These are phyloP conservation scores for Poeciliopsis gracilis DNA, from an alignment of 2,797 vertebrate species.

Conservation along the genomic window DNA sequence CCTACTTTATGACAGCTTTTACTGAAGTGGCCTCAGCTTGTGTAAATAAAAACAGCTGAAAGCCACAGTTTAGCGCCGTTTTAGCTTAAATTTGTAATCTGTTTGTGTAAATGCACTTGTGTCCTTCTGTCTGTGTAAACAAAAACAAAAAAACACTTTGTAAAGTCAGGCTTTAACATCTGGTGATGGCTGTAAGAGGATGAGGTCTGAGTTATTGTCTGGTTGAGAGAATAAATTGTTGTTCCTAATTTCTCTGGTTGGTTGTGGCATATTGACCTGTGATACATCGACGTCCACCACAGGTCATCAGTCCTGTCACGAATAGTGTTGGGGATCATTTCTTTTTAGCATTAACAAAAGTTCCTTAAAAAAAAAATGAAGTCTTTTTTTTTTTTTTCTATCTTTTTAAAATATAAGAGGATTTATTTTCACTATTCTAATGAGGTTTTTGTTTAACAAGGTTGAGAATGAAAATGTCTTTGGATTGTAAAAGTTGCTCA, in stretches of 20 bases:
- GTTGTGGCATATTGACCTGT: background rate
- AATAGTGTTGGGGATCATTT: too few relatives aligned
- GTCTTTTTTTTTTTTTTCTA: too few relatives aligned
- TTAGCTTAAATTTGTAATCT: background rate
- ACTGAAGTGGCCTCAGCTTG: background rate
- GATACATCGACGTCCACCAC: background rate
- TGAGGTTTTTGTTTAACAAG: background rate
- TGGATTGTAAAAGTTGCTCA: background rate
- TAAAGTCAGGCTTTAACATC: constrained; percentile 16
- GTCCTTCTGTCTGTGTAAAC: constrained; percentile 49
- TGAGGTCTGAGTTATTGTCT: background rate
- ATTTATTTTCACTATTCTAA: background rate
- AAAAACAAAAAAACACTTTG: constrained; percentile 29
- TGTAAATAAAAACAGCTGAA: background rate
- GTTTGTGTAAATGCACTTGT: constrained; percentile 7
- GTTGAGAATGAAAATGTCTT: background rate
- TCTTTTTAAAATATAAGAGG: too few relatives aligned
- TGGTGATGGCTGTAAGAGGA: constrained; percentile 10
- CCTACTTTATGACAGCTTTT: constrained; percentile 46
- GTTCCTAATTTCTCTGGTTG: background rate
- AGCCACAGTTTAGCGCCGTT: background rate
- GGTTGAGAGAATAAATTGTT: background rate
- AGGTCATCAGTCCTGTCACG: too few relatives aligned
- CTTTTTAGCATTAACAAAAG: too few relatives aligned
- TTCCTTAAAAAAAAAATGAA: too few relatives aligned